phyloP scores from a whole-genome alignment of 2,888 invertebrate species.

The Tridacna gigas region DNA sequence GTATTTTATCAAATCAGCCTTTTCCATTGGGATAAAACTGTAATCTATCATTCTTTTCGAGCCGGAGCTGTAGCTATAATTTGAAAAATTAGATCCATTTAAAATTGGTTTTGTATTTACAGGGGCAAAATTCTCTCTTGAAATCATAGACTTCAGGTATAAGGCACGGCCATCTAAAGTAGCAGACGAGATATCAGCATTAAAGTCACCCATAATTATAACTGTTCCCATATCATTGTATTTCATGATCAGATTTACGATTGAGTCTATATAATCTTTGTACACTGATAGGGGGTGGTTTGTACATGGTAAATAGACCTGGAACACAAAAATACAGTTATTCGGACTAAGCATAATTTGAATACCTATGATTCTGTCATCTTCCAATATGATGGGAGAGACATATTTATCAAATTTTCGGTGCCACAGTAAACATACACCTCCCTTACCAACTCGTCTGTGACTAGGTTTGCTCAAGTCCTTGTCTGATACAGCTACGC shows the following conservation, averaged over 20 bases:
- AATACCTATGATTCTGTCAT: conserved; percentile 20
- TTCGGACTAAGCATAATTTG: conserved; percentile 6
- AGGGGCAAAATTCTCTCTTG: neutral
- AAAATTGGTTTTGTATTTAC: neutral
- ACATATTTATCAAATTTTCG: neutral
- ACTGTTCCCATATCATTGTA: conserved; percentile 13
- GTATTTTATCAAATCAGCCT: neutral
- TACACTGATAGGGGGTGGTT: neutral
- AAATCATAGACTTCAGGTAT: neutral
- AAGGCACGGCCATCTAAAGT: neutral
- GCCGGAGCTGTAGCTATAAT: neutral
- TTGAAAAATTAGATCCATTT: neutral
- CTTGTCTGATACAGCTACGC: conserved; percentile 19
- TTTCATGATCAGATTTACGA: conserved; percentile 16
- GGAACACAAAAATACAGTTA: conserved; percentile 9
- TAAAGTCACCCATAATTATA: conserved; percentile 21
- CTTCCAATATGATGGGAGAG: neutral
- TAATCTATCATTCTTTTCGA: conserved; percentile 16
- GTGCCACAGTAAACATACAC: conserved; percentile 15
- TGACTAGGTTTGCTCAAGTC: neutral
- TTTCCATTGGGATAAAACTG: neutral
- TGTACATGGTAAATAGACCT: conserved; percentile 25
- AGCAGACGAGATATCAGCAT: conserved; percentile 5
- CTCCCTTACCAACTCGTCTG: conserved; percentile 12
- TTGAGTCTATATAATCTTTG: conserved; percentile 10